phyloP scores from a whole-genome alignment of 2,797 vertebrate genomes.

The Sebastes itinus region DNA sequence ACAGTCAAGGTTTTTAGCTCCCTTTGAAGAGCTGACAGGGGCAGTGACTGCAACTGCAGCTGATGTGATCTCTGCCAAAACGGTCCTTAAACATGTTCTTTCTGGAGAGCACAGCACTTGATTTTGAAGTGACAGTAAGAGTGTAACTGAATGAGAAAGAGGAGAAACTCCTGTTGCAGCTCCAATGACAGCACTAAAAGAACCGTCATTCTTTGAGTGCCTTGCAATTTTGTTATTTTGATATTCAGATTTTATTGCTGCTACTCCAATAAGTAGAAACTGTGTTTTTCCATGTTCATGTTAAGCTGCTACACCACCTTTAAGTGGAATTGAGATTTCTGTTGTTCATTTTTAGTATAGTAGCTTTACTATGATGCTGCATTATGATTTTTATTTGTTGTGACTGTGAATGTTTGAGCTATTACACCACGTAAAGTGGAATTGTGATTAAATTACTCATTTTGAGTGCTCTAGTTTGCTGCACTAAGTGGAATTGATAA shows the following conservation, averaged over 20 bases:
- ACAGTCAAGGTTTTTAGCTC: neutral
- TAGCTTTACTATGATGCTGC: neutral
- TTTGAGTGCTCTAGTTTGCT: neutral
- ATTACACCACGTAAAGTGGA: neutral
- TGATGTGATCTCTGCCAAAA: neutral
- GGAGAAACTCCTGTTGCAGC: neutral
- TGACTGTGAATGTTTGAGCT: neutral
- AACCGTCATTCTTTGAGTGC: neutral
- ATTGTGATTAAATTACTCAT: neutral
- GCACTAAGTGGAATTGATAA: neutral
- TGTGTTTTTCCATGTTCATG: neutral
- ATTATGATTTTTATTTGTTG: neutral
- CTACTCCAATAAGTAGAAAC: neutral
- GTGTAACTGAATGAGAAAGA: neutral
- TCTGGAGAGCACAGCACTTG: neutral
- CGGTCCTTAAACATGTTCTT: neutral
- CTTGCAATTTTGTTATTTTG: neutral
- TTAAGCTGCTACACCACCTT: neutral
- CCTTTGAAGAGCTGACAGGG: neutral
- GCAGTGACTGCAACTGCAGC: neutral
- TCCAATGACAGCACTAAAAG: neutral
- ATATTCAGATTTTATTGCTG: neutral
- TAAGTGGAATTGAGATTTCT: neutral
- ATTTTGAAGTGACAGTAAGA: neutral
- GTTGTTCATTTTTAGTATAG: neutral